phyloP scores from a whole-genome alignment of 2,797 vertebrate species.

The Hemibagrus guttatus region DNA sequence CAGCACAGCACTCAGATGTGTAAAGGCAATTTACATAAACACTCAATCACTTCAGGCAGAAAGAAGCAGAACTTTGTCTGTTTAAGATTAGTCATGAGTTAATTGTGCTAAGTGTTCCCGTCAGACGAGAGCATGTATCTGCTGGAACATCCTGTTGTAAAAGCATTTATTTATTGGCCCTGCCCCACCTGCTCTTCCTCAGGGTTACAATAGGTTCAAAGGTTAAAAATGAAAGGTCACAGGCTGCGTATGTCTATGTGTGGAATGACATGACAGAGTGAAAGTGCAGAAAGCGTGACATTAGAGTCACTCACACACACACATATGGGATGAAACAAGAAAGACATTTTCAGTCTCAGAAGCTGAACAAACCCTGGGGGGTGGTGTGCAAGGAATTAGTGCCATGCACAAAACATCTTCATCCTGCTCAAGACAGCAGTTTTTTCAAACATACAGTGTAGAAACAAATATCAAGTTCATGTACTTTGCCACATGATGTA shows the following conservation, averaged over 20 bases:
- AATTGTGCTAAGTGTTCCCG: constrained; percentile 18
- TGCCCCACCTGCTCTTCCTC: constrained; percentile 39
- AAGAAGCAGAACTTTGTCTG: background rate
- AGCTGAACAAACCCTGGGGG: background rate
- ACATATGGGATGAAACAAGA: background rate
- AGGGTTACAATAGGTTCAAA: constrained; percentile 23
- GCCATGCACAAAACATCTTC: background rate
- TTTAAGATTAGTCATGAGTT: constrained; percentile 16
- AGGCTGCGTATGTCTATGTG: constrained; percentile 21
- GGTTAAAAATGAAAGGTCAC: constrained; percentile 39
- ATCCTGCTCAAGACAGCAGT: background rate
- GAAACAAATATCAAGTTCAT: background rate
- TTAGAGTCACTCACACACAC: background rate
- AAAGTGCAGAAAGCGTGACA: constrained; percentile 1
- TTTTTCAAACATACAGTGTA: background rate
- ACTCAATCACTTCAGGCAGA: constrained; percentile 1
- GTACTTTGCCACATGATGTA: background rate
- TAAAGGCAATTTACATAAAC: constrained; percentile 24
- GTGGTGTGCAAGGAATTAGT: background rate
- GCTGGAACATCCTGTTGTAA: constrained; percentile 49
- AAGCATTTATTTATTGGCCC: constrained; percentile 44
- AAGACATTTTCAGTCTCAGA: background rate
- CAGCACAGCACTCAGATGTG: constrained; percentile 2
- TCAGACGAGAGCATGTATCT: constrained; percentile 26
- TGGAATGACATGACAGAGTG: constrained; percentile 14